Conservation (phyloP, 1,140 invertebrate species). For the Drosophila grimshawi region DNA sequence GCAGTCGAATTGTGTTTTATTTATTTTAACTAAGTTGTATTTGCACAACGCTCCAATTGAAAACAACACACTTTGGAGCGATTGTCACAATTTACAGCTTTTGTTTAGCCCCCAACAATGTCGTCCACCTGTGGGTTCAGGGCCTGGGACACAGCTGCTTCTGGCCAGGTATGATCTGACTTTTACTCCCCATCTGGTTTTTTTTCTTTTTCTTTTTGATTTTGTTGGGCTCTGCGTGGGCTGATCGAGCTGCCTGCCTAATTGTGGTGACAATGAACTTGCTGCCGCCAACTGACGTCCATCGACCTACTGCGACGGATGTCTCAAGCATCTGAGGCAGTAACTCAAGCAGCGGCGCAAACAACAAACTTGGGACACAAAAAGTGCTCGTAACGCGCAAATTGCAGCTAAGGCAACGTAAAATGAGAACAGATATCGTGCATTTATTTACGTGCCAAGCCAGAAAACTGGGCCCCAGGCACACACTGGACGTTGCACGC, state of each 20-base stretch:
- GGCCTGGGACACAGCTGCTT: conserved; percentile 22
- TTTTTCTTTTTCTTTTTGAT: conserved; percentile 22
- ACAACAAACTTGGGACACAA: conserved; percentile 27
- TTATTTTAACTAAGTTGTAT: conserved; percentile 60
- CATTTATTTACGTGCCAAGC: conserved; percentile 22
- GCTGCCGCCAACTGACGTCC: conserved; percentile 27
- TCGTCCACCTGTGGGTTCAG: conserved; percentile 33
- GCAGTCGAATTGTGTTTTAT: conserved; percentile 43
- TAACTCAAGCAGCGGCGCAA: conserved; percentile 14
- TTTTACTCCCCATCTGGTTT: neutral
- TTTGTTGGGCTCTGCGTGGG: conserved; percentile 22
- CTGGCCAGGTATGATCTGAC: conserved; percentile 1
- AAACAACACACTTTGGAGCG: conserved; percentile 27
- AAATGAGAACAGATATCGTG: conserved; percentile 44
- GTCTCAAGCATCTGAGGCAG: conserved; percentile 40
- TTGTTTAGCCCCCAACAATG: conserved; percentile 24
- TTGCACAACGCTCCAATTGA: conserved; percentile 68
- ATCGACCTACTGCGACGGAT: conserved; percentile 40
- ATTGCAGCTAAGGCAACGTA: conserved; percentile 23
- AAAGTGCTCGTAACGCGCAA: conserved; percentile 23
- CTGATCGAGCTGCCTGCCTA: neutral
- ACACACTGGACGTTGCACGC: conserved; percentile 48
- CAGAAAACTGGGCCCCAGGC: conserved; percentile 35
- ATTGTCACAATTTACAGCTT: conserved; percentile 45
- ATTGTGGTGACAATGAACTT: conserved; percentile 69